phyloP scores from a whole-genome alignment of 2,113 vertebrate genomes.

The Bolborhynchus lineola region DNA sequence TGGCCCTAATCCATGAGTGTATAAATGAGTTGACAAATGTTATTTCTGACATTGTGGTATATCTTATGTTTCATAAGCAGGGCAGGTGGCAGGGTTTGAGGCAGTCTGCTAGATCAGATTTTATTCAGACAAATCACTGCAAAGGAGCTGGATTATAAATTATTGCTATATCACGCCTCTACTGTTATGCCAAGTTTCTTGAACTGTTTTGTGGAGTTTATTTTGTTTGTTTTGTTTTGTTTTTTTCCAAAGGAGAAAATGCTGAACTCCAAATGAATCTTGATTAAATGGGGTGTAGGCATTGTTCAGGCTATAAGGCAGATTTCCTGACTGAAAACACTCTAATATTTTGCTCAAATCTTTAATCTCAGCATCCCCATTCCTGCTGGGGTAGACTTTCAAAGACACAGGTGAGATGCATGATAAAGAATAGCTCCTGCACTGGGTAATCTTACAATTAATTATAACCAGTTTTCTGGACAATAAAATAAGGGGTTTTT shows the following conservation, averaged over 20 bases:
- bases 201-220: not conserved
- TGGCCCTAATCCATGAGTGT: not conserved
- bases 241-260: not conserved
- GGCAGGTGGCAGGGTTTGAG: constrained; percentile 8
- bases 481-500: not conserved
- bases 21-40: constrained; percentile 39
- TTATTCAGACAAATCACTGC: constrained; percentile 8
- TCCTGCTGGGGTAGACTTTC: not conserved
- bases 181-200: not conserved
- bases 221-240: not conserved
- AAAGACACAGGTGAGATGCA: not conserved
- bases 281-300: not conserved
- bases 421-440: not conserved
- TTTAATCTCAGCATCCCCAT: not conserved
- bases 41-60: constrained; percentile 41
- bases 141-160: not conserved
- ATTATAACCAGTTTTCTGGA: not conserved
- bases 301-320: not conserved
- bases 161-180: not conserved
- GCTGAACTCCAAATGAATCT: not conserved
- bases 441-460: not conserved
- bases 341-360: not conserved
- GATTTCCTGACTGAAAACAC: not conserved
- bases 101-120: not conserved
- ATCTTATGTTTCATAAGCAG: not conserved